A percentile compares a stretch with the other conserved stretches of the same genome.
phyloP scores from a whole-genome alignment of 2,888 invertebrate species.

The Troides helena region DNA sequence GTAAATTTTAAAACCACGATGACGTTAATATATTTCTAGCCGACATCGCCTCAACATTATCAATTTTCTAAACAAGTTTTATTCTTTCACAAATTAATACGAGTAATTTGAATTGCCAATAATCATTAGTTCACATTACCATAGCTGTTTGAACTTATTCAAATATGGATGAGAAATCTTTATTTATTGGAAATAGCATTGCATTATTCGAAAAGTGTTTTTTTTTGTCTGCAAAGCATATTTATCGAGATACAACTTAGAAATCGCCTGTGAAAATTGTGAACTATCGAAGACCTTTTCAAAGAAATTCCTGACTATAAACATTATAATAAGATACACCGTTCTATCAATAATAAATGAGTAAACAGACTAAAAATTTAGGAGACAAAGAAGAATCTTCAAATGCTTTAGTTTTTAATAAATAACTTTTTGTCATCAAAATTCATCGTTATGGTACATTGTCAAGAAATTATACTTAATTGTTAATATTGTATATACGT shows the following conservation, averaged over 20 bases:
- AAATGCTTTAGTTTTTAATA: too few species aligned
- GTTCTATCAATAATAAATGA: too few species aligned
- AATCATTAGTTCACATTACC: constrained; percentile 6
- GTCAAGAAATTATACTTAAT: background rate
- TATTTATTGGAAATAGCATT: constrained; percentile 10
- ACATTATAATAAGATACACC: too few species aligned
- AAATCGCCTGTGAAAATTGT: background rate
- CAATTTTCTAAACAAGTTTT: constrained; percentile 25
- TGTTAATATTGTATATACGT: constrained; percentile 5
- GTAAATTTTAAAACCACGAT: constrained; percentile 71
- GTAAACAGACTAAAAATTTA: background rate
- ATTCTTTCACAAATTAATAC: constrained; percentile 13
- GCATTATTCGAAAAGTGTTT: constrained; percentile 1
- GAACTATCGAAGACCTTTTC: background rate
- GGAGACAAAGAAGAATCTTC: background rate
- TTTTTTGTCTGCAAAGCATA: background rate
- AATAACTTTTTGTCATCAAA: too few species aligned
- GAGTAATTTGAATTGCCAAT: constrained; percentile 14
- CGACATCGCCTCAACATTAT: constrained; percentile 34
- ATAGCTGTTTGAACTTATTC: constrained; percentile 5
- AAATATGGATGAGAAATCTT: constrained; percentile 3
- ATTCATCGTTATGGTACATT: background rate
- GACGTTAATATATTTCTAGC: constrained; percentile 55
- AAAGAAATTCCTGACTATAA: too few species aligned
- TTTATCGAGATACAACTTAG: background rate